Base-by-base conservation (phyloP, 2,888 invertebrate genomes). In the Sinopyrophorus schimmeli region DNA sequence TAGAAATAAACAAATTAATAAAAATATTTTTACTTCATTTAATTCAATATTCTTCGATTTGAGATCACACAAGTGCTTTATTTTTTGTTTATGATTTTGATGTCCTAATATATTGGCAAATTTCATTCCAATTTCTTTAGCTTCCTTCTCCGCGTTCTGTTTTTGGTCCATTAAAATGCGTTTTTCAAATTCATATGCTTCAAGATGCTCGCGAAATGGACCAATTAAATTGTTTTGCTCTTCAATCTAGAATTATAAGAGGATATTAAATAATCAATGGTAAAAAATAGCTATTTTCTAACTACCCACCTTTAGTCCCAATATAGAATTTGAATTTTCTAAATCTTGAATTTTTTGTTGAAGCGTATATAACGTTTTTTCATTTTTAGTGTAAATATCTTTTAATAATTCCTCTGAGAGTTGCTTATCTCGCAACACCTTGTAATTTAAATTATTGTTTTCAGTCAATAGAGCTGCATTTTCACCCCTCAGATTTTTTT, bases 31-130 rank as follows among this genome's bases (percentile, higher is more conserved):
- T 68, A 78, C 78, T 74, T 76, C 74, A 55, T 70, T 66, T 24
- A 78, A 60, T 52, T 73, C 72, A 27, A 66, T 61, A 53, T 74
- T 74, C 58, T 75, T 76, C 11, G 68, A 67, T 62, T 77, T 78
- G 12, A 79, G 56, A 51, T 76, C 74, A 1, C 66, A 62, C 12
- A 78, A 59, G 60, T 83, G 80, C 47, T 80, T 80, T 34, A 83
- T 80, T 65, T 81, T 83, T 65, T 84, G 83, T 57, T 78, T 81
- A 54, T 80, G 78, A 65, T 84, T 85, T 56, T 82, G 81, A 59
- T 84, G 82, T 0, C 82, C 82, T n/a, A 83, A 67, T 37, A 81
- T 66, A 49, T 78, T 76, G 1, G 80, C 79, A 62, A 82, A 82
- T 57, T 81, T 80, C 31, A 74, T 65, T 7, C 76, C 74, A 35